Evolutionary conservation across 1,140 invertebrate genomes (phyloP).

Genomic region (Condylostylus longicornis): DNA sequence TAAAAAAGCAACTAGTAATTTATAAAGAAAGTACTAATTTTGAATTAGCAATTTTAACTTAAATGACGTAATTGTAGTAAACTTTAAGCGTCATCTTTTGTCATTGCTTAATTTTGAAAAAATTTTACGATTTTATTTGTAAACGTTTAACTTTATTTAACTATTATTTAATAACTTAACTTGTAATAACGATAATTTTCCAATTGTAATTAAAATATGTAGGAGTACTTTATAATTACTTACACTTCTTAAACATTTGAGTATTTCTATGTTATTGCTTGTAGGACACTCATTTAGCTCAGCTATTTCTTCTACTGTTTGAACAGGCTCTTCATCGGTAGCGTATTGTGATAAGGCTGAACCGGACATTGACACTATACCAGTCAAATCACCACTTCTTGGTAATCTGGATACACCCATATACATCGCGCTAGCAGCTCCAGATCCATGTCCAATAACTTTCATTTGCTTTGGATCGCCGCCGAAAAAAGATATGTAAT

Average conservation of each 20-base stretch:
- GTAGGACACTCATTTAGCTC: constrained; percentile 37
- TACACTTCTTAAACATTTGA: constrained; percentile 40
- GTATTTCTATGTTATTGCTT: constrained; percentile 34
- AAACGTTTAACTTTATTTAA: too few species aligned
- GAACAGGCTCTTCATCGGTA: constrained; percentile 38
- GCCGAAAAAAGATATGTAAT: constrained; percentile 51
- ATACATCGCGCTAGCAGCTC: constrained; percentile 43
- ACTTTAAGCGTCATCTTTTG: too few species aligned
- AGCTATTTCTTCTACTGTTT: constrained; percentile 37
- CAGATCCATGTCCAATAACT: constrained; percentile 51
- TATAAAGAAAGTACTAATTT: too few species aligned
- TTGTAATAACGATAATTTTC: too few species aligned
- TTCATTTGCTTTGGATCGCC: constrained; percentile 49
- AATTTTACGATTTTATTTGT: too few species aligned
- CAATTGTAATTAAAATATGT: too few species aligned
- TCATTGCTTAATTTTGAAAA: too few species aligned
- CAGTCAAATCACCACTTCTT: constrained; percentile 36
- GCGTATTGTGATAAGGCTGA: constrained; percentile 46
- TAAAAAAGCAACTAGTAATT: too few species aligned
- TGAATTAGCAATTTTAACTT: too few species aligned
- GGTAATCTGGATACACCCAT: constrained; percentile 39
- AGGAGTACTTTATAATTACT: constrained; percentile 1
- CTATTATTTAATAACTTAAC: too few species aligned
- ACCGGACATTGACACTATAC: constrained; percentile 52
- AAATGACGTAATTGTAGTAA: too few species aligned